Base-by-base conservation (phyloP, 2,797 vertebrate genomes). In the Mormyrus hasselquistii region DNA sequence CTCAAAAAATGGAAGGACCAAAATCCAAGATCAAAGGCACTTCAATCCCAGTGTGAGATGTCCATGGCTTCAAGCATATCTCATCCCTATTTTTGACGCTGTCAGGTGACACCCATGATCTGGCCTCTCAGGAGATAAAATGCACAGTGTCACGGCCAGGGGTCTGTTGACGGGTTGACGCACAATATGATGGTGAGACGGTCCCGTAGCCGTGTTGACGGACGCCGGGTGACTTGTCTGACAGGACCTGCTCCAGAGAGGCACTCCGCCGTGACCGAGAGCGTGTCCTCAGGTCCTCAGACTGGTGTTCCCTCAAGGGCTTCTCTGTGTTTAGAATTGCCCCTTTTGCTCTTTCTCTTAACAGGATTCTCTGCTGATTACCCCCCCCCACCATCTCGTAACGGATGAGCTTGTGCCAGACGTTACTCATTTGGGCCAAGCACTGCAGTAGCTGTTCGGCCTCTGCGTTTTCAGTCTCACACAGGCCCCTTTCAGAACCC, bases 21-120 rank as follows among this genome's bases (percentile, higher is more conserved):
- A 87, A 59, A 87, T 87, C 86, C 34, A 9, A 57, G 29, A 87
- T 87, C 53, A 87, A 87, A 87, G 86, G 25, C 52, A 44, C 34
- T 87, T 44, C 6, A 5, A 59, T 38, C 12, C 86, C 86, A 44
- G 86, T 53, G 44, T 44, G 85, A 87, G 53, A 4, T n/a, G 49
- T 10, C 86, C 25, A n/a, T 7, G 16, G 55, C 57, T 87, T 55
- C 16, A 44, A 57, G 14, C 86, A n/a, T 53, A 57, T 86, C 84
- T 34, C 29, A 3, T 34, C 34, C 52, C 86, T 87, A 5, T 87
- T 84, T 84, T 52, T 84, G 47, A 8, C 2, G 3, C 38, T 44
- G 73, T n/a, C 73, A n/a, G 73, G 41, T 44, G 73, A 44, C 38
- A 3, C 34, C 41, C 38, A 9, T 44, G 73, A 79, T 79, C 19